These are phyloP conservation scores for Calycopis cecrops DNA, from an alignment of 1,140 invertebrate species.

Conservation along the genomic window DNA sequence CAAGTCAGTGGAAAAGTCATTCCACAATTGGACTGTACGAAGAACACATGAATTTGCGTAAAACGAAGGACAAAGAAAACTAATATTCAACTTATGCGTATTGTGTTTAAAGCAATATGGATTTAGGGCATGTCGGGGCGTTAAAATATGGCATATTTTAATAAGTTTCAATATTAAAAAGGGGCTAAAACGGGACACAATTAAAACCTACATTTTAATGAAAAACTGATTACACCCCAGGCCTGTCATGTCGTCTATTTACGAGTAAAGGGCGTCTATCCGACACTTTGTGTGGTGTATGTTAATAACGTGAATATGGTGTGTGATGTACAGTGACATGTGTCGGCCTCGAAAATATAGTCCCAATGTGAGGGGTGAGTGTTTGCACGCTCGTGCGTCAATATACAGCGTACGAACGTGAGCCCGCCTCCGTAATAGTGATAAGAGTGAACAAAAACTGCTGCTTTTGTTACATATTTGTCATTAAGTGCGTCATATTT, in stretches of 20 bases:
- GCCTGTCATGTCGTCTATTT: constrained; percentile 40
- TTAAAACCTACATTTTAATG: constrained; percentile 46
- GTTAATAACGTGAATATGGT: constrained; percentile 56
- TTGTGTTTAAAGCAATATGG: neutral
- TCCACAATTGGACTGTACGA: too few species aligned
- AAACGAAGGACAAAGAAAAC: too few species aligned
- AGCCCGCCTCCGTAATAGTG: constrained; percentile 23
- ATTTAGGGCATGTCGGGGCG: neutral
- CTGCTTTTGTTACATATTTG: neutral
- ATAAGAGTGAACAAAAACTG: constrained; percentile 16
- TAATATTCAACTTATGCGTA: too few species aligned
- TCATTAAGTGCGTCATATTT: neutral
- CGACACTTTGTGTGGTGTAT: constrained; percentile 35
- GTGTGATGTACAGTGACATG: constrained; percentile 56
- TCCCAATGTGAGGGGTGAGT: constrained; percentile 44
- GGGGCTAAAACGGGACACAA: constrained; percentile 6
- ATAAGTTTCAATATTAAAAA: constrained; percentile 8
- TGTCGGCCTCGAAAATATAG: constrained; percentile 63
- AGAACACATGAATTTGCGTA: too few species aligned
- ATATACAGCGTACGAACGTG: constrained; percentile 36
- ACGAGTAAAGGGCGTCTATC: constrained; percentile 35
- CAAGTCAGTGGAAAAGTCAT: too few species aligned
- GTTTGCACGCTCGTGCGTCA: constrained; percentile 44
- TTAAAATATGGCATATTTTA: constrained; percentile 4
- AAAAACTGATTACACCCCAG: constrained; percentile 50